Base-by-base conservation (phyloP, 2,797 vertebrate species). In the Hypotaenidia philippensis region DNA sequence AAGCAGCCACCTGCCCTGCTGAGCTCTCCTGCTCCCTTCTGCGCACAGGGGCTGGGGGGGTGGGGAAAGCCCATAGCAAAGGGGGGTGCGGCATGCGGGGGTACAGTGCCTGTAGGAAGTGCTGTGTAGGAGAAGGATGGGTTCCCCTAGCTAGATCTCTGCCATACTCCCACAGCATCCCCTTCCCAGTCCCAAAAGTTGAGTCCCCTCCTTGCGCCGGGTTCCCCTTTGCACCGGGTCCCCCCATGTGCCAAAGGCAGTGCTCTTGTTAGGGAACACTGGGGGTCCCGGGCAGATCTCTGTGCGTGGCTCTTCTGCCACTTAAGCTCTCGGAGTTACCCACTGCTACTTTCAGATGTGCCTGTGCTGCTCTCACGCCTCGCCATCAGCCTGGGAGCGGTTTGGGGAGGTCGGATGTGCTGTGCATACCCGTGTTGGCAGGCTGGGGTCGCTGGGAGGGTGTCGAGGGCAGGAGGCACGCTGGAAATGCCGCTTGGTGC, bases 231-330 rank as follows among this genome's bases (percentile, higher is more conserved):
- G 16, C 41, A 17, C 44, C 44, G 9, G 3, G 9, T 17, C 21
- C 25, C 23, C 11, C 38, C 18, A 64, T 27, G 47, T 82, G 74
- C 81, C 34, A 1, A 49, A 79, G n/a, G 61, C 4, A 10, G 31
- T 6, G 2, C 10, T 72, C 15, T 22, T 20, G 5, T 10, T 5
- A 22, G 61, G 55, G 31, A 83, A 7, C 2, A 0, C 50, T 19
- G 38, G 0, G 6, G 40, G 49, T 7, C 20, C 53, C 32, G 49
- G 25, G 22, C 63, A 65, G 79, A 60, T 47, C 71, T 69, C 17
- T 1, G 27, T 5, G 23, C 4, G 0, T 13, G 26, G 6, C 25
- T 60, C 50, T 76, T 75, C 23, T 18, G 11, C 0, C 1, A 40
- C 12, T 53, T 63, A 32, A 82, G 8, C 26, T 34, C 25, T 63